Evolutionary conservation across 1,140 invertebrate species (phyloP).

Genomic region (Marisa cornuarietis): DNA sequence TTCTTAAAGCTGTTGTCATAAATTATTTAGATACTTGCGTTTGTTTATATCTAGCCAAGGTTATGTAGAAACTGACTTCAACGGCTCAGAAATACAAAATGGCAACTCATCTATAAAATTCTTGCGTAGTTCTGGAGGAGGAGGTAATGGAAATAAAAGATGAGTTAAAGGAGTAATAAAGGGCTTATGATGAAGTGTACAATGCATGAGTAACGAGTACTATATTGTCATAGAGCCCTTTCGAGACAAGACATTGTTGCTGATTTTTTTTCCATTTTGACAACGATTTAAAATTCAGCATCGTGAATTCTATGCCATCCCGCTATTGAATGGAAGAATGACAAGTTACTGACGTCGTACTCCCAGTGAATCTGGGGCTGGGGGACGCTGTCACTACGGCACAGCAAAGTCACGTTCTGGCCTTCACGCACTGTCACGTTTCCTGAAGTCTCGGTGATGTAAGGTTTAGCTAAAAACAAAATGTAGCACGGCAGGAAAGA

Average conservation of each 20-base stretch:
- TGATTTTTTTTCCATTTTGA: neutral
- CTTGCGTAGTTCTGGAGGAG: too few species aligned
- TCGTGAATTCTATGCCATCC: neutral
- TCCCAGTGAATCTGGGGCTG: neutral
- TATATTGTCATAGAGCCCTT: too few species aligned
- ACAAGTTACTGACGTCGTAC: neutral
- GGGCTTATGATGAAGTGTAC: neutral
- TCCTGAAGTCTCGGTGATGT: conserved; percentile 16
- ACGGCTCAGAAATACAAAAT: too few species aligned
- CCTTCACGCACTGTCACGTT: neutral
- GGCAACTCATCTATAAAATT: too few species aligned
- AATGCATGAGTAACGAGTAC: neutral
- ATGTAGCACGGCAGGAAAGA: too few species aligned
- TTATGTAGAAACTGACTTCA: too few species aligned
- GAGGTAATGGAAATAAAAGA: too few species aligned
- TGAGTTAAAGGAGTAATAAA: neutral
- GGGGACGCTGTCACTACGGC: neutral
- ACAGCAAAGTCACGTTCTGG: neutral
- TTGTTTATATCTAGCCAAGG: too few species aligned
- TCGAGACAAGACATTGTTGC: neutral
- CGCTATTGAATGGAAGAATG: too few species aligned
- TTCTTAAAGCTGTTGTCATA: too few species aligned
- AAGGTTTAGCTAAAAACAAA: conserved; percentile 10
- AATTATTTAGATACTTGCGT: too few species aligned
- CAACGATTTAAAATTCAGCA: neutral